A percentile compares a stretch with the other conserved stretches of the same genome.
Evolutionary conservation across 1,140 invertebrate species (phyloP).

Genomic region (Rhizoglyphus robini): DNA sequence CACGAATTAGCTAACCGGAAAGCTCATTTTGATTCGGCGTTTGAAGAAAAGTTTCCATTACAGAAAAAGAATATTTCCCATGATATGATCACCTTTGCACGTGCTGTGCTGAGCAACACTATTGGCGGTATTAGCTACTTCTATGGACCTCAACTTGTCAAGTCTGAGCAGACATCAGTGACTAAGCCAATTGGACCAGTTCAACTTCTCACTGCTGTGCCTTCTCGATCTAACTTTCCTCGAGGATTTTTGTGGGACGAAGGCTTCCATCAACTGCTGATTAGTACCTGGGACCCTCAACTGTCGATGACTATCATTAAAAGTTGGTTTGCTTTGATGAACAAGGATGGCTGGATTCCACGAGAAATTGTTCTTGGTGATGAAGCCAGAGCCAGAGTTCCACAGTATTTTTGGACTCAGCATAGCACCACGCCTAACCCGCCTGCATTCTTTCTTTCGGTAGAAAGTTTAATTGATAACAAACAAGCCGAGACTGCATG

Average conservation of each 20-base stretch:
- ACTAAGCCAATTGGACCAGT: conserved; percentile 66
- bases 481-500: conserved; percentile 37
- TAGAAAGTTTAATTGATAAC: conserved; percentile 56
- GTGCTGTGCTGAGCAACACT: conserved; percentile 82
- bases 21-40: conserved; percentile 16
- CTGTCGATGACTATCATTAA: conserved; percentile 78
- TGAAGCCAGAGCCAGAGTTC: conserved; percentile 77
- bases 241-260: conserved; percentile 99
- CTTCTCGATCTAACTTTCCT: conserved; percentile 93
- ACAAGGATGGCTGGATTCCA: conserved; percentile 96
- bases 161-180: conserved; percentile 69
- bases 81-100: conserved; percentile 52
- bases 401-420: conserved; percentile 90
- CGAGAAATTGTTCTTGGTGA: conserved; percentile 81
- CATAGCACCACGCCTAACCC: conserved; percentile 88
- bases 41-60: conserved; percentile 20
- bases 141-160: conserved; percentile 75
- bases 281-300: conserved; percentile 76
- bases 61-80: neutral
- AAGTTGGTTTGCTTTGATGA: conserved; percentile 96
- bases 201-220: conserved; percentile 77
- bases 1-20: neutral
- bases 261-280: conserved; percentile 89
- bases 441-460: conserved; percentile 75
- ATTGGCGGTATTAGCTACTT: conserved; percentile 93